Base-by-base conservation (phyloP, 2,888 invertebrate genomes). In the Caradrina clavipalpis region DNA sequence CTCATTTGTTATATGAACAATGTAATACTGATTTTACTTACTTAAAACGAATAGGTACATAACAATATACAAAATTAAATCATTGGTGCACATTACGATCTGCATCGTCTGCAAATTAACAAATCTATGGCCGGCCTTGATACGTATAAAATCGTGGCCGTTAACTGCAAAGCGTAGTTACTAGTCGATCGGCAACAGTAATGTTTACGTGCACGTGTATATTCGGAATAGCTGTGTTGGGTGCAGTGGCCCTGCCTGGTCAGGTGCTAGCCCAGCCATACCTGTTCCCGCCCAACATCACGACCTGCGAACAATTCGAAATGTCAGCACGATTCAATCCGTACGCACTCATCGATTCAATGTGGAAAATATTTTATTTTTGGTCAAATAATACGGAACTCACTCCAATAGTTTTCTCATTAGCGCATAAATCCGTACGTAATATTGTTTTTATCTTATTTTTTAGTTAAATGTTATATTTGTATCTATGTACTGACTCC, bases 331-430 rank as follows among this genome's bases (percentile, higher is more conserved):
- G 81, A 45, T 94, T 95, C 74, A 88, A 90, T 70, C 92, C 93
- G 2, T 89, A 91, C 68, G 80, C 88, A 65, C 75, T 92, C 64
- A 82, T 94, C 61, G 91, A 92, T 75, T 88, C 91, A 13, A 86
- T 89, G 86, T 94, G 94, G 94, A 94, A 90, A 85, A 93, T 94
- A 85, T 91, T 94, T 80, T 95, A 93, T 80, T 94, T 90, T 76
- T 94, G 94, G 94, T 89, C 90, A 21, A 88, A 93, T 56, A 89
- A 82, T 39, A 89, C 90, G 17, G 93, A 94, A 85, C 67, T 90
- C 1, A 88, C 88, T 54, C 91, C 93, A 2, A 89, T 94, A 67
- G 84, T 91, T 70, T 94, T 94, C 81, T 87, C 91, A 7, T 74
- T 94, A 61, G 88, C 93, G 3, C 82, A 87, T 1, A 87, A 89